These are phyloP conservation scores for Antheraea assamensis DNA, from an alignment of 2,888 invertebrate genomes.

Conservation along the genomic window DNA sequence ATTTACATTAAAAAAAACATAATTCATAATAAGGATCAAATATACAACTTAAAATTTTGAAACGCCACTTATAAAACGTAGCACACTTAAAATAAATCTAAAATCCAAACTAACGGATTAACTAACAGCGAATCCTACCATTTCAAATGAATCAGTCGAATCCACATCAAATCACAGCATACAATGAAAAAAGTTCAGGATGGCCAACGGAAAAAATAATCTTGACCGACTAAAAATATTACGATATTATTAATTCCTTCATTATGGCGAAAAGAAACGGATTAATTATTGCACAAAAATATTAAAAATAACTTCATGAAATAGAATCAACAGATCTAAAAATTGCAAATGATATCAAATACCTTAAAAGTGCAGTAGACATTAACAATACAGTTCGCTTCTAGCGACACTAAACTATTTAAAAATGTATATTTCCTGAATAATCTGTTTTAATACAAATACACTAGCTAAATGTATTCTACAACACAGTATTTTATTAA, in stretches of 20 bases:
- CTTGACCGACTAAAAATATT: slow-evolving; percentile 29
- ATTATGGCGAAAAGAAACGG: slow-evolving; percentile 35
- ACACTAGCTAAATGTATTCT: neutral
- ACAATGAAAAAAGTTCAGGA: slow-evolving; percentile 47
- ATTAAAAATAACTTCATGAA: slow-evolving; percentile 45
- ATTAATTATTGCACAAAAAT: slow-evolving; percentile 60
- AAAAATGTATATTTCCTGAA: slow-evolving; percentile 7
- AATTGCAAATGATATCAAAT: slow-evolving; percentile 73
- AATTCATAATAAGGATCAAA: slow-evolving; percentile 67
- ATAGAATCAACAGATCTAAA: slow-evolving; percentile 55
- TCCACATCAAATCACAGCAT: slow-evolving; percentile 58
- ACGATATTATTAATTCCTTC: slow-evolving; percentile 30
- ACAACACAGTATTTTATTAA: neutral
- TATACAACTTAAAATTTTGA: slow-evolving; percentile 74
- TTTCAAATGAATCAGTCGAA: slow-evolving; percentile 63
- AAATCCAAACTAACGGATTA: slow-evolving; percentile 47
- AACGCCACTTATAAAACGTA: slow-evolving; percentile 44
- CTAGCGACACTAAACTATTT: slow-evolving; percentile 20
- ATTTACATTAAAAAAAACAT: slow-evolving; percentile 66
- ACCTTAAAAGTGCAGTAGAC: slow-evolving; percentile 41
- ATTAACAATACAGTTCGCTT: slow-evolving; percentile 14
- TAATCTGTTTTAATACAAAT: slow-evolving; percentile 3
- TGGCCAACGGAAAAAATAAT: slow-evolving; percentile 47
- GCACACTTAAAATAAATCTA: slow-evolving; percentile 37
- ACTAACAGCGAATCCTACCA: slow-evolving; percentile 50